Percentiles rank a stretch among this genome's conserved stretches.
phyloP scores from a whole-genome alignment of 2,888 invertebrate genomes.

The Tachystola acroxantha region DNA sequence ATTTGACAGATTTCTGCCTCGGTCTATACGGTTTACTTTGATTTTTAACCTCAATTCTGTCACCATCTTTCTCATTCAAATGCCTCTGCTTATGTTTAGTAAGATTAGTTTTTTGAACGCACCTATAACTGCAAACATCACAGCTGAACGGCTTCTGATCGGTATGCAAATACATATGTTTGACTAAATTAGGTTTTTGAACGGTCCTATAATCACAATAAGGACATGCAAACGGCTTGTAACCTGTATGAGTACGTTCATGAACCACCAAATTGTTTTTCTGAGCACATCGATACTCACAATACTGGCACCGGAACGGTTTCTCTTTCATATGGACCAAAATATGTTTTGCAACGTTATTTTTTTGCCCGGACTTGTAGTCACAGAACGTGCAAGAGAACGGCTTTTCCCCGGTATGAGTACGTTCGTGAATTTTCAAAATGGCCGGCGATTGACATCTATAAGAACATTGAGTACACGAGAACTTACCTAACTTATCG shows the following conservation, averaged over 20 bases:
- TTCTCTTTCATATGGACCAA: slow-evolving; percentile 74
- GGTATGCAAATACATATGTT: slow-evolving; percentile 73
- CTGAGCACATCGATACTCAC: slow-evolving; percentile 70
- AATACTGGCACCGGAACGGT: slow-evolving; percentile 67
- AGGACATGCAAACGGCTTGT: slow-evolving; percentile 69
- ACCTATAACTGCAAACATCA: slow-evolving; percentile 65
- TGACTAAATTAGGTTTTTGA: slow-evolving; percentile 71
- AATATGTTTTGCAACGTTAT: slow-evolving; percentile 72
- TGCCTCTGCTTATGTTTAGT: slow-evolving; percentile 71
- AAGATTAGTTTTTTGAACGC: slow-evolving; percentile 70
- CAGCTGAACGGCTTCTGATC: slow-evolving; percentile 72
- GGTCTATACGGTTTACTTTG: slow-evolving; percentile 59
- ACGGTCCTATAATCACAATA: slow-evolving; percentile 71
- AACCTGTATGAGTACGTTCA: slow-evolving; percentile 70
- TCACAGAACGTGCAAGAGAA: slow-evolving; percentile 69
- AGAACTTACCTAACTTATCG: slow-evolving; percentile 59
- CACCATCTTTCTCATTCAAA: slow-evolving; percentile 55
- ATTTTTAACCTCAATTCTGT: slow-evolving; percentile 42
- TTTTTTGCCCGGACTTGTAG: slow-evolving; percentile 72
- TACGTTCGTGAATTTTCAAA: slow-evolving; percentile 69
- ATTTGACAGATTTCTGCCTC: slow-evolving; percentile 63
- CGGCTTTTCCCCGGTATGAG: slow-evolving; percentile 68
- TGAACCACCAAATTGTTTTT: slow-evolving; percentile 73
- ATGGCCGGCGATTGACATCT: slow-evolving; percentile 72
- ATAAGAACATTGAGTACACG: slow-evolving; percentile 62